Percentiles rank a stretch among this genome's conserved stretches.
phyloP scores from a whole-genome alignment of 2,888 invertebrate genomes.

The Carcina quercana region DNA sequence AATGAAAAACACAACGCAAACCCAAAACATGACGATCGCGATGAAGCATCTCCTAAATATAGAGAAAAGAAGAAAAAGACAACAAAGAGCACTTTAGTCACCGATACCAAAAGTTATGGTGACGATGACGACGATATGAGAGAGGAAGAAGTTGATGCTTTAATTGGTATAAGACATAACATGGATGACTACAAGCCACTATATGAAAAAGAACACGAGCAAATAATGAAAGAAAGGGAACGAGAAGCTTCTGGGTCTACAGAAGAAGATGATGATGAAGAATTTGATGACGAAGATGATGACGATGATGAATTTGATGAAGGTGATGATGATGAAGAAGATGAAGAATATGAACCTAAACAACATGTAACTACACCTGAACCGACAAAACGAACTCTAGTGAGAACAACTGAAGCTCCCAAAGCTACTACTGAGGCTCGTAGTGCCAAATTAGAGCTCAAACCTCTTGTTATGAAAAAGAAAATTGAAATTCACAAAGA shows the following conservation, averaged over 20 bases:
- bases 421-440: slow-evolving; percentile 34
- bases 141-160: slow-evolving; percentile 51
- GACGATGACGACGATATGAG: slow-evolving; percentile 45
- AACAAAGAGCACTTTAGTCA: slow-evolving; percentile 56
- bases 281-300: slow-evolving; percentile 19
- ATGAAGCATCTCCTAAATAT: slow-evolving; percentile 33
- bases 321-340: slow-evolving; percentile 20
- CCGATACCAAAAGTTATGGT: slow-evolving; percentile 58
- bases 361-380: slow-evolving; percentile 40
- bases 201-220: slow-evolving; percentile 46
- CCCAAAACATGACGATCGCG: slow-evolving; percentile 12
- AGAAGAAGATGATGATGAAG: slow-evolving; percentile 23
- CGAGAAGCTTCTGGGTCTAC: slow-evolving; percentile 13
- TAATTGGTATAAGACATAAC: slow-evolving; percentile 51
- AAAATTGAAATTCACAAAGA: slow-evolving; percentile 62
- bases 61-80: slow-evolving; percentile 59
- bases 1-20: slow-evolving; percentile 7
- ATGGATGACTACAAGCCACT: slow-evolving; percentile 53
- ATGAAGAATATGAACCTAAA: slow-evolving; percentile 16
- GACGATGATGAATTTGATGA: slow-evolving; percentile 22
- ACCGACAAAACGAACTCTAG: slow-evolving; percentile 46
- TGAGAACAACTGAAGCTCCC: slow-evolving; percentile 46
- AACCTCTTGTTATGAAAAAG: slow-evolving; percentile 46
- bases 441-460: slow-evolving; percentile 26
- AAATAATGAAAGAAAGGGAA: slow-evolving; percentile 17